Base-by-base conservation (phyloP, 2,797 vertebrate genomes). In the Muscicapa striata region DNA sequence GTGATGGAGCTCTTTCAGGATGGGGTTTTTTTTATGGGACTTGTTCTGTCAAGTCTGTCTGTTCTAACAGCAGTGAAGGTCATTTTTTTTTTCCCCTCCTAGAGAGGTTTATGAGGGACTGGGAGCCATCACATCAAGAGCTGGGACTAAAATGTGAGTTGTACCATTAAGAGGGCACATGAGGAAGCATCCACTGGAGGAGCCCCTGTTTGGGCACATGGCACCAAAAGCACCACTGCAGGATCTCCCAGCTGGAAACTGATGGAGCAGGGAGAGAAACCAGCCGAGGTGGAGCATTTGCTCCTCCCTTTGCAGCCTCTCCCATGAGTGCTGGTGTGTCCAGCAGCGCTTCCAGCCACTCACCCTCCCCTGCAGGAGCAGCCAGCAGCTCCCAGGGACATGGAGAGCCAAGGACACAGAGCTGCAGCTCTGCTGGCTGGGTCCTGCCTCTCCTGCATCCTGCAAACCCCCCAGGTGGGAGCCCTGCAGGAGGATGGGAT, bases 111-210 rank as follows among this genome's bases (percentile, higher is more conserved):
- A 22, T 72, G 58, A 38, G 57, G 12, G 26, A 11, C 24, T 26
- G 21, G 30, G 21, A 70, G 10, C 20, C n/a, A 51, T 21, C 6
- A 32, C 8, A 4, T 22, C n/a, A 30, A 30, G 32, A 63, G 13
- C 19, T 57, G 30, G n/a, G 55, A 34, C 14, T 69, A 9, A 70
- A 89, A 36, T 6, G 3, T 16, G 48, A 7, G 14, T 26, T 24
- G 6, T 29, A 45, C 20, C 0, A 1, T 18, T n/a, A 54, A 2
- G 6, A 76, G 43, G 40, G 16, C 1, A 1, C 12, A 6, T 0
- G 0, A 72, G 21, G 7, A 2, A 0, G 4, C 30, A 11, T 18
- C 75, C 14, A 11, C 29, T 27, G 66, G 41, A 74, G 43, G 20
- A 77, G 24, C 13, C 14, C 32, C 48, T 48, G 0, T 34, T 38